phyloP scores from a whole-genome alignment of 37 sponge, comb jelly and placozoan species.

The Eunapius fragilis region DNA sequence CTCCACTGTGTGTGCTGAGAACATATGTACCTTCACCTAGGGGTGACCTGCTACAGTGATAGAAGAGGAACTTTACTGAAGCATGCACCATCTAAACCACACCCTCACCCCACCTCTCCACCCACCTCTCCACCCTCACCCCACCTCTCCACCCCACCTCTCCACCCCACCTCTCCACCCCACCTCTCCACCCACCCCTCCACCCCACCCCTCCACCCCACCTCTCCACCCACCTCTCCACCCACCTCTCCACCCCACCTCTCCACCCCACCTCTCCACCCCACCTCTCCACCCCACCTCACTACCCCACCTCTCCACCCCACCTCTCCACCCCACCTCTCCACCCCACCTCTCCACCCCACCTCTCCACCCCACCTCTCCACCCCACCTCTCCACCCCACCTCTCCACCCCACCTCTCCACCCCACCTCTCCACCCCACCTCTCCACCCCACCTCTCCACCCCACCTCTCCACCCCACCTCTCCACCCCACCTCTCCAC shows the following conservation, averaged over 20 bases:
- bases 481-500: not conserved
- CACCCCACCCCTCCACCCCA: constrained; percentile 14
- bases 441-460: not conserved
- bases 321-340: not conserved
- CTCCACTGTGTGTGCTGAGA: not conserved
- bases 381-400: not conserved
- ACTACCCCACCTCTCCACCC: not conserved
- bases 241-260: not conserved
- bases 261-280: not conserved
- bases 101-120: not conserved
- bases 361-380: not conserved
- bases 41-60: not conserved
- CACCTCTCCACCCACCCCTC: not conserved
- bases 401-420: not conserved
- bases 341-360: not conserved
- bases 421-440: not conserved
- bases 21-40: not conserved
- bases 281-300: not conserved
- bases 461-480: not conserved
- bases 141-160: not conserved
- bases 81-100: not conserved
- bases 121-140: not conserved
- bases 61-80: not conserved
- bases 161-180: not conserved
- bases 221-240: not conserved